phyloP scores from a whole-genome alignment of 2,888 invertebrate genomes.

The Gymnoscelis rufifasciata region DNA sequence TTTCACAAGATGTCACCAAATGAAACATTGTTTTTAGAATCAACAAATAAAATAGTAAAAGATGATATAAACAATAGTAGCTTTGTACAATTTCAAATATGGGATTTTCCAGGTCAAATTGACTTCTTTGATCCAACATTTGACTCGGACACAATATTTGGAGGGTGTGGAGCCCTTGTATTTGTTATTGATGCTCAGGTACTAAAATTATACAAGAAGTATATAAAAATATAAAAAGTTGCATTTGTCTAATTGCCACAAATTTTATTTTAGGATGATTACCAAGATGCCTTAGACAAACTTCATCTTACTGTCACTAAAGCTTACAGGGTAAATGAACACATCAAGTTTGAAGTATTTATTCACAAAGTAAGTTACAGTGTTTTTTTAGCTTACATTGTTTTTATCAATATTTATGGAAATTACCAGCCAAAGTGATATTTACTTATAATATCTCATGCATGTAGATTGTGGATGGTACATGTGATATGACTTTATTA shows the following conservation, averaged over 20 bases:
- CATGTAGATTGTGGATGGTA: no score
- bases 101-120: constrained; percentile 99
- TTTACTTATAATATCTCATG: no score
- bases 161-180: constrained; percentile 97
- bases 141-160: constrained; percentile 97
- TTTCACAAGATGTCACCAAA: constrained; percentile 99
- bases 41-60: constrained; percentile 98
- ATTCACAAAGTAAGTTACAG: constrained; percentile 92
- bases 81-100: constrained; percentile 99
- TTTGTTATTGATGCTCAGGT: constrained; percentile 99
- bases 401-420: no score
- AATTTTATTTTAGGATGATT: constrained; percentile 87
- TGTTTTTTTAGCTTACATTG: no score
- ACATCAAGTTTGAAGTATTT: constrained; percentile 98
- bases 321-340: constrained; percentile 96
- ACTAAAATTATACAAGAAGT: constrained; percentile 21
- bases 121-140: constrained; percentile 98
- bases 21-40: constrained; percentile 98
- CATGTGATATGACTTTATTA: no score
- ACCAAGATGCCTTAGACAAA: constrained; percentile 95
- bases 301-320: constrained; percentile 95
- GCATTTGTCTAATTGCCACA: not conserved
- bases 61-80: constrained; percentile 97
- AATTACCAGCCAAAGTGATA: no score
- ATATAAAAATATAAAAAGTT: not conserved